Evolutionary conservation across 2,113 vertebrate species (phyloP).

Genomic region (Ciconia boyciana): DNA sequence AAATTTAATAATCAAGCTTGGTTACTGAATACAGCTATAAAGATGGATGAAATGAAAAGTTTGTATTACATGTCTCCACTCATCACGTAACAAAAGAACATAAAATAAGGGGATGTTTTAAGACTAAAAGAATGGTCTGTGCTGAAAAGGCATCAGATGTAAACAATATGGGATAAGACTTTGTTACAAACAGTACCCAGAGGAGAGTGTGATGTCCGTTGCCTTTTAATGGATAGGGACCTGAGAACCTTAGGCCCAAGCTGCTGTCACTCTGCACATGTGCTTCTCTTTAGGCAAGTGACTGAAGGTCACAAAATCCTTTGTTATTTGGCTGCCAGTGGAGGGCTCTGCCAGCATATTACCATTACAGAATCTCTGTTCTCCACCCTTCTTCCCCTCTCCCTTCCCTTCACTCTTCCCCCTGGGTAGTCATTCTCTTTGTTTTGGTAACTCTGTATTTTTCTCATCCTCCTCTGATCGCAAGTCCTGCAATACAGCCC

Average conservation of each 20-base stretch:
- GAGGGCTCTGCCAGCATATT: background rate
- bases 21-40: slow-evolving; percentile 60
- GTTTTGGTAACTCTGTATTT: slow-evolving; percentile 1
- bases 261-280: background rate
- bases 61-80: slow-evolving; percentile 44
- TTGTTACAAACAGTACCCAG: background rate
- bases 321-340: background rate
- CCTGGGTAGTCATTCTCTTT: background rate
- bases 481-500: background rate
- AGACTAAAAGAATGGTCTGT: background rate
- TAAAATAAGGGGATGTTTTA: slow-evolving; percentile 4
- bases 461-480: background rate
- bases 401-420: background rate
- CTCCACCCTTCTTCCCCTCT: background rate
- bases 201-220: background rate
- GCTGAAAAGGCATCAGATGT: slow-evolving; percentile 14
- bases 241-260: background rate
- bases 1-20: slow-evolving; percentile 59
- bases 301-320: background rate
- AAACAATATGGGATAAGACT: slow-evolving; percentile 9
- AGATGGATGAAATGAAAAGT: slow-evolving; percentile 55
- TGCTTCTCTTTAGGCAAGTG: background rate
- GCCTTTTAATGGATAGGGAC: background rate
- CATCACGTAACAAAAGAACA: slow-evolving; percentile 39
- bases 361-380: background rate